These are phyloP conservation scores for Rhamnusium bicolor DNA, from an alignment of 2,888 invertebrate genomes.

Conservation along the genomic window DNA sequence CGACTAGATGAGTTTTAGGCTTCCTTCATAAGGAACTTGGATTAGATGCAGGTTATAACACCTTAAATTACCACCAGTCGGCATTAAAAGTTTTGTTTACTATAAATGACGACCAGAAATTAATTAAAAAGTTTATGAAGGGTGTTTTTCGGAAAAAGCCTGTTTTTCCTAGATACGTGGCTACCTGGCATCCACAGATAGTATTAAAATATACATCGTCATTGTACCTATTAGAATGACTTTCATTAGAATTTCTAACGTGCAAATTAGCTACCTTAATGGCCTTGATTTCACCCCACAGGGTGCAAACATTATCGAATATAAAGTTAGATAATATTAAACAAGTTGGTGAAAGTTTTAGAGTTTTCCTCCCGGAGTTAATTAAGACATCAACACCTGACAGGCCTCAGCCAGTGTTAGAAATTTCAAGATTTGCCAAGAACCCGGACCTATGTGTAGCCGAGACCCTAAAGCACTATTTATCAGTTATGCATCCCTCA, in stretches of 20 bases:
- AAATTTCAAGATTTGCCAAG: slow-evolving; percentile 14
- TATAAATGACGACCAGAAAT: slow-evolving; percentile 5
- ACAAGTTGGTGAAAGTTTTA: background rate
- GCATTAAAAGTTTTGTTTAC: slow-evolving; percentile 25
- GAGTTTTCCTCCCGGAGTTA: background rate
- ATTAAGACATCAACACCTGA: slow-evolving; percentile 19
- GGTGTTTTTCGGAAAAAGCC: slow-evolving; percentile 37
- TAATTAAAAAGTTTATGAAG: slow-evolving; percentile 41
- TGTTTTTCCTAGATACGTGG: slow-evolving; percentile 13
- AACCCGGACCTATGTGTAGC: slow-evolving; percentile 20
- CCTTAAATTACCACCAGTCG: slow-evolving; percentile 22
- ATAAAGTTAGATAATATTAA: slow-evolving; percentile 22
- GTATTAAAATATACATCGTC: slow-evolving; percentile 20
- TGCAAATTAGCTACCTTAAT: slow-evolving; percentile 26
- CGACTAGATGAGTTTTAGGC: background rate
- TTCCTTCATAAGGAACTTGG: slow-evolving; percentile 5
- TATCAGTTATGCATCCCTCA: background rate
- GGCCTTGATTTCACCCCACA: slow-evolving; percentile 24
- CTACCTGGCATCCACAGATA: slow-evolving; percentile 31
- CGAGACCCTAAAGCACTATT: slow-evolving; percentile 11
- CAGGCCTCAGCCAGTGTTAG: slow-evolving; percentile 8
- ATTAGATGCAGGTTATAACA: slow-evolving; percentile 4
- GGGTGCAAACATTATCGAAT: slow-evolving; percentile 24
- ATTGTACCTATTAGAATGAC: slow-evolving; percentile 3
- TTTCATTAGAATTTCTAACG: slow-evolving; percentile 12